These are phyloP conservation scores for Calephelis nemesis DNA, from an alignment of 1,140 invertebrate species.

Conservation along the genomic window DNA sequence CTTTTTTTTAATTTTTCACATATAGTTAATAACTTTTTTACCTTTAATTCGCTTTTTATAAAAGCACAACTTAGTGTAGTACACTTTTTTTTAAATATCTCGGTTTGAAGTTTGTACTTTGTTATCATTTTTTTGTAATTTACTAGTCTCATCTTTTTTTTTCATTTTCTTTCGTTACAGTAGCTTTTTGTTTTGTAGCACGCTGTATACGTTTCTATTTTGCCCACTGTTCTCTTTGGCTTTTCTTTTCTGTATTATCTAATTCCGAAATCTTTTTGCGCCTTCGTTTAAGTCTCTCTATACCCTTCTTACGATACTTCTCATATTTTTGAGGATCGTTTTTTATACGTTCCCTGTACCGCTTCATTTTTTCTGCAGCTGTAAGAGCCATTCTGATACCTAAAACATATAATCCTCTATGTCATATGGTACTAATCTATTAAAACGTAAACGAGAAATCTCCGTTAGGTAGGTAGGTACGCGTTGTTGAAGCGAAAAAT, in stretches of 20 bases:
- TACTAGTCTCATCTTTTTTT: not conserved
- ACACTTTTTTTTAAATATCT: not conserved
- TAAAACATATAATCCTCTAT: constrained; percentile 13
- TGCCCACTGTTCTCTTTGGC: constrained; percentile 13
- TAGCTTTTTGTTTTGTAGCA: constrained; percentile 8
- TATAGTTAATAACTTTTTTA: not conserved
- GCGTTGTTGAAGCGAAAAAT: constrained; percentile 1
- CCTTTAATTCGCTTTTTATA: not conserved
- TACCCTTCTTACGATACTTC: not conserved
- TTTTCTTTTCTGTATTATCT: constrained; percentile 13
- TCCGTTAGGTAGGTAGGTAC: too few relatives aligned
- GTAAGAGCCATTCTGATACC: constrained; percentile 17
- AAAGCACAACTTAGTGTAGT: not conserved
- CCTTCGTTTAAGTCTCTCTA: constrained; percentile 20
- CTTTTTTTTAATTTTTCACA: not conserved
- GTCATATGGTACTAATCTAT: not conserved
- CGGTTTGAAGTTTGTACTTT: not conserved
- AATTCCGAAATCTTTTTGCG: constrained; percentile 12
- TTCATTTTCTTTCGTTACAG: not conserved
- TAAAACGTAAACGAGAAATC: not conserved
- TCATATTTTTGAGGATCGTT: constrained; percentile 16
- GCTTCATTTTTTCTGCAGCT: constrained; percentile 13
- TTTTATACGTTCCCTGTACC: constrained; percentile 19
- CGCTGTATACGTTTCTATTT: not conserved
- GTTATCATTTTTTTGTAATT: not conserved